Base-by-base conservation (phyloP, 2,888 invertebrate genomes). In the Helobdella robusta region DNA sequence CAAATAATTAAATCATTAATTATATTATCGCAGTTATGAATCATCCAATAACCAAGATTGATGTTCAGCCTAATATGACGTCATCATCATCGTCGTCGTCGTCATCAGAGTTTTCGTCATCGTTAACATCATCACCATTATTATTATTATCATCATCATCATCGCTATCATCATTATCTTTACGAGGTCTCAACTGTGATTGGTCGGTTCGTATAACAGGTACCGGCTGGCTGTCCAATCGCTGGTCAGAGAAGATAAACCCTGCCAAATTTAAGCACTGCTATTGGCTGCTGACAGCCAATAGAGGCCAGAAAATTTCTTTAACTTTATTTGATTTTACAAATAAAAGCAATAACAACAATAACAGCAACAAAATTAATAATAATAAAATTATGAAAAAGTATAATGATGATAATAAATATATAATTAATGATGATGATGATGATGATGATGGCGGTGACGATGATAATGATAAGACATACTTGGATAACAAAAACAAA, bases 51-150 rank as follows among this genome's bases (percentile, higher is more conserved):
- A n/a, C n/a, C n/a, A n/a, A n/a, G n/a, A n/a, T n/a, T n/a, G n/a
- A n/a, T n/a, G n/a, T n/a, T n/a, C n/a, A n/a, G n/a, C n/a, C n/a
- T n/a, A n/a, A n/a, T n/a, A n/a, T n/a, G n/a, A n/a, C n/a, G n/a
- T 25, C 11, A 59, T 59, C 35, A 59, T 59, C 20, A 59, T 35
- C 20, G 15, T 59, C n/a, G 35, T 59, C 34, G 8, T 59, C 34
- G 34, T 59, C 34, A 8, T 59, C 34, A 59, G 20, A 18, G 15
- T 32, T 2, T 32, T 59, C 34, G 8, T 59, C 34, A 59, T 59
- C 34, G 8, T 59, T 20, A 32, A 32, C 44, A 32, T 32, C 34
- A 32, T 59, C 2, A 32, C 34, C 34, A 32, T 59, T 8, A n/a
- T n/a, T 23, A 36, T 36, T 2, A 36, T 36, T 23, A 36, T 36